Evolutionary conservation across 2,888 invertebrate species (phyloP), one percentile per base, ranked within the genome.

Genomic region (Diachrysia chrysitis): DNA sequence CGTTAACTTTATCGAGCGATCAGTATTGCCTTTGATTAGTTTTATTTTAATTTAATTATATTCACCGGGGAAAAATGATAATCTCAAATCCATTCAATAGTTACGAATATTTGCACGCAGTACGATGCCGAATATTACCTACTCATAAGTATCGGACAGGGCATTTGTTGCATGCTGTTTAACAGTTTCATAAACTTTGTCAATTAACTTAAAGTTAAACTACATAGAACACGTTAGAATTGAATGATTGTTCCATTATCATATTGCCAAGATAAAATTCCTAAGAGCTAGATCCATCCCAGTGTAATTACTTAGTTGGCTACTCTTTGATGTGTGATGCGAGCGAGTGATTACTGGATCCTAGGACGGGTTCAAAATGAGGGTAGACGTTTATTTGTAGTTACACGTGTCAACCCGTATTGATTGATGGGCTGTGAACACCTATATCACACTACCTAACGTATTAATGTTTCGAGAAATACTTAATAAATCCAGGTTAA

Each of bases 271-370:
- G 48, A 51, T 51, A 1, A 12, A 21, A 19, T 51, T 19, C 48
- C 48, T 7, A 42, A 6, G 32, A 32, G 19, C 21, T 51, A 51
- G 19, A 19, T 10, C 48, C 48, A 48, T 17, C 48, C 4, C 17
- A 4, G 16, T 21, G 25, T 76, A 76, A 63, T 70, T 21, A 76
- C 63, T 69, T 32, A 5, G 17, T 16, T 10, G 29, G 16, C 54
- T 58, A 21, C 5, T 29, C 56, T 60, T 60, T 75, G 60, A 69
- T 51, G 42, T 48, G 19, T 21, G 48, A 56, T 37, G 29, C 29
- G 59, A 23, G n/a, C 25, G 5, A 9, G 46, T 55, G 51, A 56
- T 59, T 21, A 21, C 48, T 14, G 51, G 46, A 37, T 48, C n/a
- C 10, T 19, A 23, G 9, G n/a, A n/a, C 42, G n/a, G 42, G 42